Percentiles rank a stretch among this genome's conserved stretches.
Evolutionary conservation across 2,888 invertebrate species (phyloP).

Genomic region (Pharmacophagus antenor): DNA sequence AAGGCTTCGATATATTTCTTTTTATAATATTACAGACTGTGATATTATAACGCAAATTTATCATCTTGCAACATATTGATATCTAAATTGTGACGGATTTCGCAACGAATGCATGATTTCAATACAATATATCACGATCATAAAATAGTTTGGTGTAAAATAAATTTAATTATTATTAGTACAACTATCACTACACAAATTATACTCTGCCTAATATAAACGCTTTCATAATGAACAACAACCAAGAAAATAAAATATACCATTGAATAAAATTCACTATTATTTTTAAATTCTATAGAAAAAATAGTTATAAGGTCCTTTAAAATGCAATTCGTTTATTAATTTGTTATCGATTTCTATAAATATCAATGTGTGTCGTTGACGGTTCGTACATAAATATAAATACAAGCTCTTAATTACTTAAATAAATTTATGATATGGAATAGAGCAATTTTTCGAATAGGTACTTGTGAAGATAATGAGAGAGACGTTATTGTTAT

Average conservation of each 20-base stretch:
- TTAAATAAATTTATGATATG: conserved; percentile 66
- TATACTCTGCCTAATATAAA: background rate
- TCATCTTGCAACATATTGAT: conserved; percentile 7
- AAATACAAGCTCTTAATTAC: conserved; percentile 65
- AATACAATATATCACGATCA: background rate
- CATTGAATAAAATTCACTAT: conserved; percentile 28
- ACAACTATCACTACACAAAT: background rate
- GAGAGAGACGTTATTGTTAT: conserved; percentile 38
- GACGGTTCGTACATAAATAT: conserved; percentile 49
- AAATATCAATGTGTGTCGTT: conserved; percentile 48
- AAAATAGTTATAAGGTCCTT: conserved; percentile 51
- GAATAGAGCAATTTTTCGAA: conserved; percentile 52
- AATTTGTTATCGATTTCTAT: conserved; percentile 46
- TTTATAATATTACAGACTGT: conserved; percentile 4
- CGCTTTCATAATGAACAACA: background rate
- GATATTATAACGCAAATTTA: conserved; percentile 13
- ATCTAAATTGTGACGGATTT: conserved; percentile 30
- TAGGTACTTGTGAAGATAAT: conserved; percentile 61
- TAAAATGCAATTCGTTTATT: conserved; percentile 41
- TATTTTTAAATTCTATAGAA: conserved; percentile 59
- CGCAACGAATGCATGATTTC: conserved; percentile 9
- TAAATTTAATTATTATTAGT: conserved; percentile 10
- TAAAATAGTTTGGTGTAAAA: conserved; percentile 10
- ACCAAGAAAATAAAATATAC: conserved; percentile 2
- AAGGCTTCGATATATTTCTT: conserved; percentile 3